phyloP scores from a whole-genome alignment of 2,888 invertebrate genomes.

The Tiphia femorata region DNA sequence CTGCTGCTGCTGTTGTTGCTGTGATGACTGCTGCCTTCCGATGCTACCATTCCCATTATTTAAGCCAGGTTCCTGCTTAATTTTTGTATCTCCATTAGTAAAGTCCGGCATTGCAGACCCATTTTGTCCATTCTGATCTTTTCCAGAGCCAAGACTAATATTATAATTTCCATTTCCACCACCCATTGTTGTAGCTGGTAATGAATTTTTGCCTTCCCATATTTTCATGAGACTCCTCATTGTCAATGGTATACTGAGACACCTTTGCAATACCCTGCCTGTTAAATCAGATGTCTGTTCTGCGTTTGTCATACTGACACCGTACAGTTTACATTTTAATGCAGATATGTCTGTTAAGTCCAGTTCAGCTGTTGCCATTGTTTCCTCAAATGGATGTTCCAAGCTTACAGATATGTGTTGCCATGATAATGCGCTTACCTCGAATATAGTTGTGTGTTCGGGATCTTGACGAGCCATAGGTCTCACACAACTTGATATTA shows the following conservation, averaged over 20 bases:
- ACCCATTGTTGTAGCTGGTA: constrained; percentile 70
- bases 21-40: constrained; percentile 46
- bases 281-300: constrained; percentile 72
- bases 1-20: constrained; percentile 42
- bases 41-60: constrained; percentile 58
- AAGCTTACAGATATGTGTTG: constrained; percentile 91
- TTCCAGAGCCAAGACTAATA: constrained; percentile 79
- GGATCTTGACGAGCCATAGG: constrained; percentile 83
- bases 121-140: constrained; percentile 61
- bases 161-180: constrained; percentile 74
- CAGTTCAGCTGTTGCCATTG: constrained; percentile 92
- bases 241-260: constrained; percentile 93
- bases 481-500: constrained; percentile 90
- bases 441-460: constrained; percentile 88
- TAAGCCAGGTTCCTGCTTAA: constrained; percentile 65
- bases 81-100: constrained; percentile 63
- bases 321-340: constrained; percentile 83
- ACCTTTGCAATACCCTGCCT: constrained; percentile 85
- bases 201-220: constrained; percentile 81
- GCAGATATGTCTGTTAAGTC: constrained; percentile 85
- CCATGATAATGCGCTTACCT: constrained; percentile 90
- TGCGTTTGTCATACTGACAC: constrained; percentile 64
- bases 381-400: constrained; percentile 93
- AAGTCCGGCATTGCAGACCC: constrained; percentile 63
- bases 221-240: constrained; percentile 88